A percentile compares a stretch with the other conserved stretches of the same genome.
These are phyloP conservation scores for Gavialis gangeticus DNA, from an alignment of 2,113 vertebrate genomes.

Conservation along the genomic window DNA sequence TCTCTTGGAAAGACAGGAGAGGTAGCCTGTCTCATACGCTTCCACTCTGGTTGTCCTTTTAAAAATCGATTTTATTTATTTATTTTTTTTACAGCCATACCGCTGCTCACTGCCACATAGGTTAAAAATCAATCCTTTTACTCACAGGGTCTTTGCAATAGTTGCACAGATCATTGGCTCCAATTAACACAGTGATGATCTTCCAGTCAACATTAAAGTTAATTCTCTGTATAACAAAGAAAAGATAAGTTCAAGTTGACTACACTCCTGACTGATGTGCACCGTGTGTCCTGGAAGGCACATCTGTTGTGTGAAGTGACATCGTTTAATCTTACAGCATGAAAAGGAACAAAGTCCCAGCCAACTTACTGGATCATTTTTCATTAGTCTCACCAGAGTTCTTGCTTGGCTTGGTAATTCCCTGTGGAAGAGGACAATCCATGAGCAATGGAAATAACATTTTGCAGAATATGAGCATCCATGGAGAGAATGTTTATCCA, in stretches of 20 bases:
- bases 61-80: not conserved
- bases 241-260: not conserved
- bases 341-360: not conserved
- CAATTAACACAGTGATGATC: constrained; percentile 90
- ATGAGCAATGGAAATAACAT: not conserved
- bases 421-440: constrained; percentile 73
- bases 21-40: not conserved
- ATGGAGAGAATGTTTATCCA: not conserved
- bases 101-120: not conserved
- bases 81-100: not conserved
- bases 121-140: not conserved
- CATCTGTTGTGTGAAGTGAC: not conserved
- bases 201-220: constrained; percentile 92
- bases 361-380: constrained; percentile 83
- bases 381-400: constrained; percentile 86
- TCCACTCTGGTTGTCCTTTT: not conserved
- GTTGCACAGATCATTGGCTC: constrained; percentile 88
- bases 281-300: not conserved
- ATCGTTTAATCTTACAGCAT: not conserved
- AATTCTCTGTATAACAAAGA: constrained; percentile 80
- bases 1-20: not conserved
- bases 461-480: not conserved
- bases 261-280: not conserved
- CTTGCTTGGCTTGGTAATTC: constrained; percentile 84
- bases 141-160: constrained; percentile 89